Evolutionary conservation across 53 echinoderm and acorn worm species (phyloP).

Genomic region (Zoroaster sp.): DNA sequence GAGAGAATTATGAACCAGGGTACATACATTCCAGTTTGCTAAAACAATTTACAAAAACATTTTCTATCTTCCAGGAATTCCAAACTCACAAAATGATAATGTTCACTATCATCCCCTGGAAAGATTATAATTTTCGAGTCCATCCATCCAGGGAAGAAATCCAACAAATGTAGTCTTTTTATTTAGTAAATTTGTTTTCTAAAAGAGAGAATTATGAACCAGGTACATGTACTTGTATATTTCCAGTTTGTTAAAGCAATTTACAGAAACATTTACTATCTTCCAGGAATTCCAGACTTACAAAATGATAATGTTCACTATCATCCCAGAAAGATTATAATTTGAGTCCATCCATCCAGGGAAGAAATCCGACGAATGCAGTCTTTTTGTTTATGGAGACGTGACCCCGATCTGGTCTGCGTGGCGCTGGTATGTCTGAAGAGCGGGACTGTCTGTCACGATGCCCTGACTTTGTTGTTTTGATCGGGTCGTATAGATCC

Average conservation of each 20-base stretch:
- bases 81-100: background rate
- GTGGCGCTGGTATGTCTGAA: background rate
- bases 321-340: background rate
- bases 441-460: background rate
- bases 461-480: background rate
- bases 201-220: no score
- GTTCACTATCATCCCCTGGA: background rate
- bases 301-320: background rate
- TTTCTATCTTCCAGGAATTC: background rate
- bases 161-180: no score
- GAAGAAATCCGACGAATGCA: slow-evolving; percentile 17
- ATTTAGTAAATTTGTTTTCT: no score
- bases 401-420: background rate
- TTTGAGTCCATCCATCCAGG: background rate
- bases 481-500: background rate
- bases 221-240: background rate
- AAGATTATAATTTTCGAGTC: background rate
- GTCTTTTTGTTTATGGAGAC: background rate
- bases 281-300: background rate
- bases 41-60: background rate
- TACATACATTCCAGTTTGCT: background rate
- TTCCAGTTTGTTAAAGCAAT: no score
- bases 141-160: no score
- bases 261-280: background rate
- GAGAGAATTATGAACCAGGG: background rate